Percentiles rank a stretch among this genome's conserved stretches.
These are phyloP conservation scores for Arion vulgaris DNA, from an alignment of 1,140 invertebrate genomes.

Conservation along the genomic window DNA sequence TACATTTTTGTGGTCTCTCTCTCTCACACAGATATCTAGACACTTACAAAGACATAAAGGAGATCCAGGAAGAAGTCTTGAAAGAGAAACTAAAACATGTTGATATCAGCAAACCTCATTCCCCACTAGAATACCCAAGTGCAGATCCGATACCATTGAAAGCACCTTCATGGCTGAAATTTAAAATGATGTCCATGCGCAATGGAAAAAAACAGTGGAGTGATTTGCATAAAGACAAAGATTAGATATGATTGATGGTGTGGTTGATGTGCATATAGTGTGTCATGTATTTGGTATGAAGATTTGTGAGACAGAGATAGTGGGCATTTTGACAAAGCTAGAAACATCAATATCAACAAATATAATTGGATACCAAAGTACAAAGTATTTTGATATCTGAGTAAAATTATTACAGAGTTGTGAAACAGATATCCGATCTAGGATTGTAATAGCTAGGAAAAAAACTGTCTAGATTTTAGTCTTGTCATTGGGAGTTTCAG, in stretches of 20 bases:
- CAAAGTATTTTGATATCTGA: too few species aligned
- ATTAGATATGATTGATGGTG: background rate
- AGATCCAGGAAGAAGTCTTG: slow-evolving; percentile 89
- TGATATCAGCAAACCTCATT: slow-evolving; percentile 85
- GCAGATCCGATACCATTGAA: slow-evolving; percentile 44
- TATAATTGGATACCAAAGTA: too few species aligned
- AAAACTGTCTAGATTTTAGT: too few species aligned
- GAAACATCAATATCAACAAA: too few species aligned
- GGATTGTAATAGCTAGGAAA: too few species aligned
- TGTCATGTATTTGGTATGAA: too few species aligned
- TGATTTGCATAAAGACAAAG: slow-evolving; percentile 47
- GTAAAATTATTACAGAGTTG: too few species aligned
- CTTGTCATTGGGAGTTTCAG: too few species aligned
- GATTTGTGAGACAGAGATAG: too few species aligned
- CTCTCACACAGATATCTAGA: slow-evolving; percentile 89
- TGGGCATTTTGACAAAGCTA: too few species aligned
- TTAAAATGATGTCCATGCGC: slow-evolving; percentile 50
- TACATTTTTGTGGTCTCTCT: too few species aligned
- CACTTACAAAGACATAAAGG: slow-evolving; percentile 89
- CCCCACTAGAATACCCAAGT: slow-evolving; percentile 84
- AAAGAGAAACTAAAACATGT: slow-evolving; percentile 84
- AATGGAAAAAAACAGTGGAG: slow-evolving; percentile 60
- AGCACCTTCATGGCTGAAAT: slow-evolving; percentile 55
- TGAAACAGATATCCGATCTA: too few species aligned
- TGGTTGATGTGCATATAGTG: background rate